phyloP scores from a whole-genome alignment of 2,888 invertebrate species.

The Scaptomyza tumidula region DNA sequence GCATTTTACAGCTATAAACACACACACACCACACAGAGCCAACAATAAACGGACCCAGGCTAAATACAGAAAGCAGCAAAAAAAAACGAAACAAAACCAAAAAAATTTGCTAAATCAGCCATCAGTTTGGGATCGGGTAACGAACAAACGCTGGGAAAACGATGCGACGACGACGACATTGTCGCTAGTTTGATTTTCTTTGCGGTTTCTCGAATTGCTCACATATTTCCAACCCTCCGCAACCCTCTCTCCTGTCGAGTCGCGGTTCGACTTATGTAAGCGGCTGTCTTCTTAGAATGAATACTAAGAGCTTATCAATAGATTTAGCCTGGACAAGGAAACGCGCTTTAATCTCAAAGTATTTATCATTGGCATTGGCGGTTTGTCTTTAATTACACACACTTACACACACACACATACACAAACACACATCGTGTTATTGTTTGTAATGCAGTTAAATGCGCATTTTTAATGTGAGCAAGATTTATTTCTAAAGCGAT shows the following conservation, averaged over 20 bases:
- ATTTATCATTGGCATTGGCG: conserved; percentile 62
- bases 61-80: background rate
- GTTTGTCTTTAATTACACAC: conserved; percentile 54
- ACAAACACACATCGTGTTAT: background rate
- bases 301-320: conserved; percentile 10
- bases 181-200: conserved; percentile 33
- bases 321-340: conserved; percentile 29
- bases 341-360: background rate
- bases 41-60: background rate
- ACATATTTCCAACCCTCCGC: background rate
- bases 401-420: background rate
- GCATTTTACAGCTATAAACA: conserved; percentile 47
- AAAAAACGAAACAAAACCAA: background rate
- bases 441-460: conserved; percentile 23
- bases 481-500: background rate
- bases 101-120: conserved; percentile 38
- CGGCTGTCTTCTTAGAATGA: conserved; percentile 10
- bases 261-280: conserved; percentile 17
- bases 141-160: conserved; percentile 37
- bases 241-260: background rate
- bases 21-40: too few species aligned
- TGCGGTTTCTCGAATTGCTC: conserved; percentile 35
- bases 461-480: conserved; percentile 44
- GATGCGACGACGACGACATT: conserved; percentile 23
- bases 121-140: conserved; percentile 29